These are phyloP conservation scores for Drosophila helvetica DNA, from an alignment of 2,888 invertebrate species.

Conservation along the genomic window DNA sequence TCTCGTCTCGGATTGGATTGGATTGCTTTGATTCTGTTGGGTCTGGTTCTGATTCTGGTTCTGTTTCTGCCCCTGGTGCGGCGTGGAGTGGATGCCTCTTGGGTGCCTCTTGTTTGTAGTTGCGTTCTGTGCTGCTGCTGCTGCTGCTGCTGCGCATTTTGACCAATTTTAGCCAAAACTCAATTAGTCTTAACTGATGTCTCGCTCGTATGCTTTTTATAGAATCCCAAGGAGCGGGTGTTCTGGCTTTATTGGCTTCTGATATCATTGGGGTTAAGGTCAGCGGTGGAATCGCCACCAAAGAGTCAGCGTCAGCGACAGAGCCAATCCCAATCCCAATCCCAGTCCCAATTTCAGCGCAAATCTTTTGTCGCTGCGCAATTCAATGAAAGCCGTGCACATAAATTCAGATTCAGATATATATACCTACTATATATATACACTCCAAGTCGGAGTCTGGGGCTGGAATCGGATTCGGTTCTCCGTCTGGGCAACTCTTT, in stretches of 20 bases:
- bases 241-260: slow-evolving; percentile 42
- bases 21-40: slow-evolving; percentile 10
- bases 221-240: slow-evolving; percentile 32
- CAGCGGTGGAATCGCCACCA: slow-evolving; percentile 35
- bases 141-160: slow-evolving; percentile 69
- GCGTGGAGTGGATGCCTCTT: slow-evolving; percentile 47
- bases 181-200: slow-evolving; percentile 74
- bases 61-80: neutral
- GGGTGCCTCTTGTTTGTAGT: slow-evolving; percentile 22
- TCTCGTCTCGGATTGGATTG: slow-evolving; percentile 50
- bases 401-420: slow-evolving; percentile 55
- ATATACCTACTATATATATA: neutral
- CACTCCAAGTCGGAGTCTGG: slow-evolving; percentile 8
- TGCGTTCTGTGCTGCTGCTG: neutral
- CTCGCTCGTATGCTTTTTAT: slow-evolving; percentile 45
- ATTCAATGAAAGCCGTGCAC: slow-evolving; percentile 73
- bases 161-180: slow-evolving; percentile 74
- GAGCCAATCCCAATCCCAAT: slow-evolving; percentile 34
- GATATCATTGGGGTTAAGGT: slow-evolving; percentile 73
- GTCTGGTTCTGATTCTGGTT: neutral
- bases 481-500: slow-evolving; percentile 50
- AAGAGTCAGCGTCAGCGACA: slow-evolving; percentile 6
- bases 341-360: slow-evolving; percentile 25
- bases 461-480: slow-evolving; percentile 43
- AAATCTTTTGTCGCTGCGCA: slow-evolving; percentile 51